These are phyloP conservation scores for Macrostomum lignano DNA, from an alignment of 1,140 invertebrate genomes.

Conservation along the genomic window DNA sequence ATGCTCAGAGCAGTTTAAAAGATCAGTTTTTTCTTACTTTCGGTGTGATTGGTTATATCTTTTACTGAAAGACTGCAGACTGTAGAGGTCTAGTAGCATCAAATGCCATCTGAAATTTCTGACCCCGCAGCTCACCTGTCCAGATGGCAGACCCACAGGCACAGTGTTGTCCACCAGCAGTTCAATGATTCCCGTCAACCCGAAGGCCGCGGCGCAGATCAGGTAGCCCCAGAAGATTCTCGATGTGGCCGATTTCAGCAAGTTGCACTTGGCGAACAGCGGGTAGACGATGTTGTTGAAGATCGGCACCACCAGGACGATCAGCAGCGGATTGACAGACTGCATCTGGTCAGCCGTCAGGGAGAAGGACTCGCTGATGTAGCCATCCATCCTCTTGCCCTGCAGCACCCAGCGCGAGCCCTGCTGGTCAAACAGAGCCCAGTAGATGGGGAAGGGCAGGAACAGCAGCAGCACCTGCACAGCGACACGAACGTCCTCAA, in stretches of 20 bases:
- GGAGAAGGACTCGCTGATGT: not conserved
- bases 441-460: slow-evolving; percentile 55
- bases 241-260: slow-evolving; percentile 36
- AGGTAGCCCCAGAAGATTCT: slow-evolving; percentile 50
- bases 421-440: slow-evolving; percentile 42
- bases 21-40: no score
- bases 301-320: slow-evolving; percentile 48
- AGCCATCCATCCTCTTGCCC: not conserved
- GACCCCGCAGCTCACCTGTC: no score
- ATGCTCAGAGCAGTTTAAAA: no score
- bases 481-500: slow-evolving; percentile 44
- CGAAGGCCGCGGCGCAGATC: slow-evolving; percentile 33
- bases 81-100: no score
- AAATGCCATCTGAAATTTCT: no score
- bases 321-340: slow-evolving; percentile 43
- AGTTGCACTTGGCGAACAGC: slow-evolving; percentile 15
- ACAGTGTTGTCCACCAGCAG: not conserved
- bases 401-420: slow-evolving; percentile 36
- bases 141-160: no score
- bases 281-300: slow-evolving; percentile 40
- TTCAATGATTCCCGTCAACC: not conserved
- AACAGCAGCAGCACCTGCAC: slow-evolving; percentile 45
- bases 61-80: no score
- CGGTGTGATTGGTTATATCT: no score
- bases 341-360: slow-evolving; percentile 5